Percentiles rank a stretch among this genome's conserved stretches.
Evolutionary conservation across 2,113 vertebrate genomes (phyloP).

Genomic region (Stictonetta naevosa): DNA sequence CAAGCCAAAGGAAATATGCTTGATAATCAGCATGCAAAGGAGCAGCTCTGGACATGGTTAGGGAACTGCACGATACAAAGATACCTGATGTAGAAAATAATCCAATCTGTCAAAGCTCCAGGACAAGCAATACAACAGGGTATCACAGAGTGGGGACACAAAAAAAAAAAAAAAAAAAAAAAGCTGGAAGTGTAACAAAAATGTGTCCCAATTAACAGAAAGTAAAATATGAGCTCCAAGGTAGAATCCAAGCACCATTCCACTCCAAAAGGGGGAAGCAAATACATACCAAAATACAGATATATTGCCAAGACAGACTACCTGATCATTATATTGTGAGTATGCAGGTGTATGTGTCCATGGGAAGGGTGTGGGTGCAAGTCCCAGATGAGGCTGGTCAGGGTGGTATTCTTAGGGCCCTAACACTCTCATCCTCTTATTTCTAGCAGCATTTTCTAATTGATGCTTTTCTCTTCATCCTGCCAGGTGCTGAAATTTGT

Average conservation of each 20-base stretch:
- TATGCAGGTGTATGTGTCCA: not conserved
- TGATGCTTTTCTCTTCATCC: conserved; percentile 15
- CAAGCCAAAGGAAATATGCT: not conserved
- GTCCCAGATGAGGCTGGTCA: not conserved
- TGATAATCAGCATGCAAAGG: not conserved
- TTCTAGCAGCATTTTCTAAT: not conserved
- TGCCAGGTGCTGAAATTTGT: conserved; percentile 90
- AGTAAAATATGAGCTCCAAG: not conserved
- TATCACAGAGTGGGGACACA: not conserved
- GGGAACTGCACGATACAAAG: not conserved
- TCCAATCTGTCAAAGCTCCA: not conserved
- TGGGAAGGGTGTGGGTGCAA: not conserved
- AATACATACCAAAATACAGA: not conserved
- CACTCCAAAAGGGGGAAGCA: not conserved
- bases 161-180: conserved; percentile 8
- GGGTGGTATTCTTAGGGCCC: not conserved
- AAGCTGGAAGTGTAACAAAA: conserved; percentile 10
- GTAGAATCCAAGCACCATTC: not conserved
- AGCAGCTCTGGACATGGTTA: not conserved
- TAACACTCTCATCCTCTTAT: not conserved
- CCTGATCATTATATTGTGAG: not conserved
- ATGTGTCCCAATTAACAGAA: not conserved
- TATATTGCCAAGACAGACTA: not conserved
- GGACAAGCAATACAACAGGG: not conserved
- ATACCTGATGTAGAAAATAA: conserved; percentile 10